Percentiles rank a stretch among this genome's conserved stretches.
These are phyloP conservation scores for Trachythela sp. DNA, from an alignment of 64 coral and sea anemone species.

Conservation along the genomic window DNA sequence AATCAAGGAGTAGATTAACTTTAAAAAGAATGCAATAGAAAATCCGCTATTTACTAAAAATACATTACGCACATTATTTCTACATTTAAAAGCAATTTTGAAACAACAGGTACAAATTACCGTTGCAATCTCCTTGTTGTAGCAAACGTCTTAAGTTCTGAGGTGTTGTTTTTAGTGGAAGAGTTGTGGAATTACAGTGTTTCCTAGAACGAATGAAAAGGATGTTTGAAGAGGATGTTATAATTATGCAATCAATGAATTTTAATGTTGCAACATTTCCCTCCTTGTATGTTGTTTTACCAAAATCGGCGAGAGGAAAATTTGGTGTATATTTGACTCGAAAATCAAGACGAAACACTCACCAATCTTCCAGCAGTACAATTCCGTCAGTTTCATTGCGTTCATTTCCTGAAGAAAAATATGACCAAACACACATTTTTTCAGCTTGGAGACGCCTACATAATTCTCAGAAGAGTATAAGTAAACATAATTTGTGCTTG, in stretches of 20 bases:
- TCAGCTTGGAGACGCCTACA: too few relatives aligned
- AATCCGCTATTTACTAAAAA: background rate
- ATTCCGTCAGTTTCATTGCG: background rate
- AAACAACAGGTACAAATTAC: background rate
- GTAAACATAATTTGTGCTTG: too few relatives aligned
- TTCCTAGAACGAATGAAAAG: background rate
- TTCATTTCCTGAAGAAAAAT: background rate
- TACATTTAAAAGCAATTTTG: background rate
- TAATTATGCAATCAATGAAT: too few relatives aligned
- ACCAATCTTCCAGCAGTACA: background rate
- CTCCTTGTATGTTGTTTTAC: too few relatives aligned
- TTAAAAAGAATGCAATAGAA: background rate
- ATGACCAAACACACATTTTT: too few relatives aligned
- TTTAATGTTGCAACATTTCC: too few relatives aligned
- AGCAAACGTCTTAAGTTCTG: background rate
- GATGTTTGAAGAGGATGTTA: background rate
- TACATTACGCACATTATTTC: too few relatives aligned
- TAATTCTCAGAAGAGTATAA: too few relatives aligned
- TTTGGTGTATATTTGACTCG: too few relatives aligned
- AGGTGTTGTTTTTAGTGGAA: background rate
- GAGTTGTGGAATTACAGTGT: background rate
- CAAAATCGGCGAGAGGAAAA: too few relatives aligned
- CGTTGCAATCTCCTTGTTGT: background rate
- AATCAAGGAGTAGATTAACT: conserved; percentile 16
- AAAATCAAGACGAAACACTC: too few relatives aligned